Base-by-base conservation (phyloP, 2,888 invertebrate species). In the Andrena camellia region DNA sequence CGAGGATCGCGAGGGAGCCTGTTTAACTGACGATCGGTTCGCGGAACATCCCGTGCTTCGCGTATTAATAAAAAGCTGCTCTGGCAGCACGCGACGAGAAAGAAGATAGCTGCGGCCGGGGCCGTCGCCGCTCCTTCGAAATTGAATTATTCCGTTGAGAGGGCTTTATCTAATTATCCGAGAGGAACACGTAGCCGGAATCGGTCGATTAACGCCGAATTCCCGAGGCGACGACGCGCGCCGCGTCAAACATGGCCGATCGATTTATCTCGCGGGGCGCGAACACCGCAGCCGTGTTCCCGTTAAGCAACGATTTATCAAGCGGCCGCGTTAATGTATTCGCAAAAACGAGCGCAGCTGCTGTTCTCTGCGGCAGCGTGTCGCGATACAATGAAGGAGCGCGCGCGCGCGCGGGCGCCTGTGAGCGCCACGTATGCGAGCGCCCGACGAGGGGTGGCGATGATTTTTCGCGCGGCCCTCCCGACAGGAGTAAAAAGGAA, bases 251-350 rank as follows among this genome's bases (percentile, higher is more conserved):
- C 72, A 81, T 66, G 79, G 54, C 67, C 80, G 83, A 86, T 83
- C 80, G 84, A 86, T 86, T 73, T 79, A 73, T 83, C 80, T 78
- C 75, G 77, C 75, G 79, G 81, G 87, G 87, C 80, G 87, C 81
- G 85, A 78, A 83, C 81, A 77, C 86, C 79, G 83, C 77, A 76
- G 77, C 88, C 72, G 77, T 80, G 76, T 86, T 86, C 84, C 86
- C 81, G 81, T 81, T 84, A 88, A 86, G 68, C 78, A 68, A 85
- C 85, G 78, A 88, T 88, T 88, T 88, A 88, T 88, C 88, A 88
- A 86, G 64, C 72, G 48, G 74, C 68, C 76, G 33, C 79, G 84
- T 86, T 88, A 88, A 88, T 88, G 76, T 84, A 87, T 88, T 88
- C 85, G 83, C 59, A 81, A 87, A 88, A 85, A 84, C 72, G 73